A percentile compares a stretch with the other conserved stretches of the same genome.
Evolutionary conservation across 2,888 invertebrate genomes (phyloP).

Genomic region (Mactromeris polynyma): DNA sequence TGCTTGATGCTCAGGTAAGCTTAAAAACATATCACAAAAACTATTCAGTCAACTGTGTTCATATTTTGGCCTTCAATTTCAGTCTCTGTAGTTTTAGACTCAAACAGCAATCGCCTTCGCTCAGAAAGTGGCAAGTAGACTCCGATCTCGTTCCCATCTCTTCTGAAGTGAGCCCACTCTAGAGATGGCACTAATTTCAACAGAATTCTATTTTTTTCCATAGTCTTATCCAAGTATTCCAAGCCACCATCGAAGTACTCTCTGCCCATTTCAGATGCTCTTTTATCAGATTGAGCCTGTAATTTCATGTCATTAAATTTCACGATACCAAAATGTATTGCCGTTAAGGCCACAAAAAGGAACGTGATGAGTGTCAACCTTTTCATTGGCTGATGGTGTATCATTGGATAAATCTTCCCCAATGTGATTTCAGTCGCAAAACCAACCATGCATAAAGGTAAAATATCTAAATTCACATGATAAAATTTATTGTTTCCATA

Average conservation of each 20-base stretch:
- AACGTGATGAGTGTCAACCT: not conserved
- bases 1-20: no score
- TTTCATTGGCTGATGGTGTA: not conserved
- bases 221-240: slow-evolving; percentile 92
- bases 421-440: no score
- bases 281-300: slow-evolving; percentile 88
- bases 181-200: slow-evolving; percentile 90
- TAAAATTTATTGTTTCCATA: not conserved
- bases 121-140: not conserved
- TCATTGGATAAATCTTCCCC: no score
- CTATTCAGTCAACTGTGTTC: not conserved
- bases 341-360: not conserved
- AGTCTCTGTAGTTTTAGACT: not conserved
- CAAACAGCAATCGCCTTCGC: not conserved
- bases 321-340: not conserved
- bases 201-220: slow-evolving; percentile 92
- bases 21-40: not conserved
- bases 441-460: no score
- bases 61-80: not conserved
- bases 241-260: slow-evolving; percentile 92
- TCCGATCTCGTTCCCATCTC: slow-evolving; percentile 63
- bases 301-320: not conserved
- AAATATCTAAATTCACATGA: no score
- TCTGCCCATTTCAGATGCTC: slow-evolving; percentile 89
- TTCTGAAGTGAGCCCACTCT: slow-evolving; percentile 86